Evolutionary conservation across 2,888 invertebrate genomes (phyloP), one percentile per base, ranked within the genome.

Genomic region (Drosophila helvetica): DNA sequence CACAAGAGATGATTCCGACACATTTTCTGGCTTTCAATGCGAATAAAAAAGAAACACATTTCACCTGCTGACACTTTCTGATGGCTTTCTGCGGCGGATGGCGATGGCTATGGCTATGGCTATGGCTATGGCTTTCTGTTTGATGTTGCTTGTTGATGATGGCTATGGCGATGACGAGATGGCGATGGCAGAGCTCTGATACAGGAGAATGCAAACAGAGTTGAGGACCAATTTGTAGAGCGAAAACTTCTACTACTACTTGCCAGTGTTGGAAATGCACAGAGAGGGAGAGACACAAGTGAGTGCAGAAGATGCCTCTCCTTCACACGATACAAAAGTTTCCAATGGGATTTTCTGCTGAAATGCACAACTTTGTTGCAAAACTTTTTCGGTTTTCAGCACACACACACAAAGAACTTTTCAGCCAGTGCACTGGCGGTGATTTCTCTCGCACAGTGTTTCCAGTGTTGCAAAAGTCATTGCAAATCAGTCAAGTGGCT

Each of bases 41-140:
- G 30, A 30, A 54, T 33, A 33, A 30, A 52, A 51, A 18, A 45
- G 45, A 45, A 52, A 52, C 22, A 30, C 60, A 55, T 54, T 33
- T 54, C 66, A 66, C 42, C 64, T 46, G 52, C 67, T 50, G 67
- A 46, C 60, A 60, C 60, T 60, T 61, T 18, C 22, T 33, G 46
- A 67, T 56, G 68, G 47, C 43, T 66, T 67, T 50, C 38, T 38
- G 38, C n/a, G 38, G 38, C 38, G 38, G 46, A 61, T 33, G 60
- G 45, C 30, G 30, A 55, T 59, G 55, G 38, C 43, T 25, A 55
- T 66, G 65, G 30, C 22, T n/a, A 55, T 30, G 10, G 2, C 10
- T 9, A 30, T 30, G 30, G n/a, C n/a, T n/a, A n/a, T n/a, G 55
- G 38, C 43, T 25, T 17, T 30, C 27, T 38, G 38, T 38, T 18